A percentile compares a stretch with the other conserved stretches of the same genome.
Evolutionary conservation across 2,797 vertebrate species (phyloP).

Genomic region (Rhyacichthys aspro): DNA sequence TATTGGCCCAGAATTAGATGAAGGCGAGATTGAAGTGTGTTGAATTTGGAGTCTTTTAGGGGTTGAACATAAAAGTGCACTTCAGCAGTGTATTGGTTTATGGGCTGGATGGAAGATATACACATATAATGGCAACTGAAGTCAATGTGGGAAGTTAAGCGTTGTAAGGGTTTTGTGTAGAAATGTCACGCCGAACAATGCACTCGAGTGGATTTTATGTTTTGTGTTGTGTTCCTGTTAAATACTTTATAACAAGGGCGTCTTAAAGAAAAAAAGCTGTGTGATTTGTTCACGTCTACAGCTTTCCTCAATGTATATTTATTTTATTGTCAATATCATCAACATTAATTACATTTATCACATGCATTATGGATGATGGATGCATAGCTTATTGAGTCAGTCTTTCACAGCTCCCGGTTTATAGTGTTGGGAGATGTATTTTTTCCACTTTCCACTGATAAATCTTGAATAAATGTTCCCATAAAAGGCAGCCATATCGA

Average conservation of each 20-base stretch:
- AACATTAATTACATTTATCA: constrained; percentile 5
- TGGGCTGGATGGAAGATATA: constrained; percentile 3
- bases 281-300: not conserved
- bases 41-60: constrained; percentile 20
- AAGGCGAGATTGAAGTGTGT: not conserved
- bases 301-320: not conserved
- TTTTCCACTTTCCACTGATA: not conserved
- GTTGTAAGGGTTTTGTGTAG: constrained; percentile 15
- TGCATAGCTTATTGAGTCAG: not conserved
- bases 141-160: constrained; percentile 3
- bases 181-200: constrained; percentile 32
- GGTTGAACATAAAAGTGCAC: constrained; percentile 13
- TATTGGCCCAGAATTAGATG: constrained; percentile 5
- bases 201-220: not conserved
- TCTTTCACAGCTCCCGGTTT: not conserved
- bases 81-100: constrained; percentile 19
- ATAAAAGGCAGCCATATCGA: not conserved
- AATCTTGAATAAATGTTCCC: not conserved
- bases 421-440: not conserved
- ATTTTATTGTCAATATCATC: not conserved
- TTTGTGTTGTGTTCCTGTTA: constrained; percentile 6
- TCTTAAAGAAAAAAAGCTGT: not conserved
- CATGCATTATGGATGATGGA: constrained; percentile 3
- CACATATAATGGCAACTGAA: not conserved
- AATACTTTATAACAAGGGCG: constrained; percentile 1